A percentile compares a stretch with the other conserved stretches of the same genome.
These are phyloP conservation scores for Microcebus murinus DNA, from an alignment of 2,113 vertebrate species.

Conservation along the genomic window DNA sequence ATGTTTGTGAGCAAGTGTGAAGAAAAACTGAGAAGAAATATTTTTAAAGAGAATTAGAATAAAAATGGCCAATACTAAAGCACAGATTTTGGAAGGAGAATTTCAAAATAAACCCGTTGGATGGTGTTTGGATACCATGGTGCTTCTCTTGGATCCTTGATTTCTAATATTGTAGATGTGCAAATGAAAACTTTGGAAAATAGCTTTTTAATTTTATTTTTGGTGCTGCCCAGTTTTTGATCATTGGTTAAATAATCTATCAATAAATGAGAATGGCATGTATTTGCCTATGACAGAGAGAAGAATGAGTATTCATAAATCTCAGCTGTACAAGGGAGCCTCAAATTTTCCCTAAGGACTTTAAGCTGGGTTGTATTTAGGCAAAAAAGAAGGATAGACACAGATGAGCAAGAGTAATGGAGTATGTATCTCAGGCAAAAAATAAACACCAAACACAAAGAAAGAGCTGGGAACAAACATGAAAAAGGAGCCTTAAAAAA, in stretches of 20 bases:
- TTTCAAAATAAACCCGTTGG: background rate
- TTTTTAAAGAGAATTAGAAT: background rate
- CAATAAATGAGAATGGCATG: background rate
- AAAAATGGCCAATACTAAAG: no score
- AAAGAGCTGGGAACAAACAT: background rate
- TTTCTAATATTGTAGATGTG: background rate
- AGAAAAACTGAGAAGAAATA: background rate
- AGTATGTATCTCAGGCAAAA: background rate
- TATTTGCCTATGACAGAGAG: background rate
- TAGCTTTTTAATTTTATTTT: background rate
- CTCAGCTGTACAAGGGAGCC: background rate
- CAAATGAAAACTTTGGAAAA: background rate
- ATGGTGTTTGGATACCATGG: background rate
- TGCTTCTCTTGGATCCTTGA: rapidly evolving
- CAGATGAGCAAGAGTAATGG: background rate
- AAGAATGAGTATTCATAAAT: background rate
- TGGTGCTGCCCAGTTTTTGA: background rate
- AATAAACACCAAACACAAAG: background rate
- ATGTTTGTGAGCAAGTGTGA: background rate
- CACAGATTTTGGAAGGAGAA: background rate
- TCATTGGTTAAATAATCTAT: background rate
- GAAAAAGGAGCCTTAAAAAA: background rate
- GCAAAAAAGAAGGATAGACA: background rate
- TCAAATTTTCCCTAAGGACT: background rate
- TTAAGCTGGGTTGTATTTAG: background rate